Evolutionary conservation across 2,113 vertebrate species (phyloP).

Genomic region (Thermophis baileyi): DNA sequence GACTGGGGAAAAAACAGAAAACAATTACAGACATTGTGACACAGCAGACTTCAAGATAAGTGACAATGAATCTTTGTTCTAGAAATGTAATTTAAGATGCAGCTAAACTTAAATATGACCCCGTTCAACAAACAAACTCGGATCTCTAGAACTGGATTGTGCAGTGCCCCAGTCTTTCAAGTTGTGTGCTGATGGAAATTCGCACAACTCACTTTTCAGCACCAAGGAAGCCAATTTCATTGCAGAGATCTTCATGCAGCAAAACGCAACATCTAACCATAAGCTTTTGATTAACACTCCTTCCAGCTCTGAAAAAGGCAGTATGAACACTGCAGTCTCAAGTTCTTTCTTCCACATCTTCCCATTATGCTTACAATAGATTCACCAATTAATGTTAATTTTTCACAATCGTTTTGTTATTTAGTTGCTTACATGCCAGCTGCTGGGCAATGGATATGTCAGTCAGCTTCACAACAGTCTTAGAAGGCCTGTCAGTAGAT

Average conservation of each 20-base stretch:
- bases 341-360: not conserved
- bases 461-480: not conserved
- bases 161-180: not conserved
- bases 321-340: not conserved
- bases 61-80: constrained; percentile 1
- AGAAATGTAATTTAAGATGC: not conserved
- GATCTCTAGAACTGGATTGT: not conserved
- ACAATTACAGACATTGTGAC: not conserved
- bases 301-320: too few relatives aligned
- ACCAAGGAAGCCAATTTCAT: not conserved
- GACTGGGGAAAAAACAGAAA: constrained; percentile 68
- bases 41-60: not conserved
- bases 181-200: not conserved
- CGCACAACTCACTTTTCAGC: not conserved
- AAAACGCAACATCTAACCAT: not conserved
- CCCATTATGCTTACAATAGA: not conserved
- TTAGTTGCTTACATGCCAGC: not conserved
- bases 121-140: not conserved
- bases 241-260: too few relatives aligned
- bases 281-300: not conserved
- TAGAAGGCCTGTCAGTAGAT: not conserved
- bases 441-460: not conserved
- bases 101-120: not conserved
- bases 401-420: not conserved
- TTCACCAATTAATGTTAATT: not conserved